Evolutionary conservation across 2,113 vertebrate species (phyloP).

Genomic region (Podarcis cretensis): DNA sequence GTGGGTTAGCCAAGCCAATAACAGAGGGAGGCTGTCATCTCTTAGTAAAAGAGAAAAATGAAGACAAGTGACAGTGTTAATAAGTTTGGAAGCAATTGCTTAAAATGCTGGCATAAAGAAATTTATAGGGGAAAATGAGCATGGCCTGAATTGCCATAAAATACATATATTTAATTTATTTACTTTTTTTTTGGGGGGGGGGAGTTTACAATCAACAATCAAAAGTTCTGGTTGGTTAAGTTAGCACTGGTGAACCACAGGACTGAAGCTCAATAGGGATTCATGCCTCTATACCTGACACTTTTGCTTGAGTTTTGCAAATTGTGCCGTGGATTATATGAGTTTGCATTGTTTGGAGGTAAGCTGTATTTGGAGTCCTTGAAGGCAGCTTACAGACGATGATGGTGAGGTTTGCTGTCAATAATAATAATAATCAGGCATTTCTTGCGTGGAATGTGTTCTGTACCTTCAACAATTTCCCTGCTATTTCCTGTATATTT

Average conservation of each 20-base stretch:
- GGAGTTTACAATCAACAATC: background rate
- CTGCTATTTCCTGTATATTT: background rate
- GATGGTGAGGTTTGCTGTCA: background rate
- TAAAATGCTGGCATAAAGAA: background rate
- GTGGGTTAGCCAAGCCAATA: slow-evolving; percentile 1
- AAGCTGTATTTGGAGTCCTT: no score
- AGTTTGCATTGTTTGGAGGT: no score
- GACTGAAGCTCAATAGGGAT: no score
- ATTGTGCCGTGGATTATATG: no score
- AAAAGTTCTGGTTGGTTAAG: background rate
- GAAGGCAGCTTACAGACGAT: no score
- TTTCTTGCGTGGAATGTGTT: background rate
- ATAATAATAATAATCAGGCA: background rate
- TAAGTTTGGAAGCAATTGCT: background rate
- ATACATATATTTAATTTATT: background rate
- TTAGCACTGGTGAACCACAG: no score
- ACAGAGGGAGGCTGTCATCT: background rate
- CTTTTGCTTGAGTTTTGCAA: no score
- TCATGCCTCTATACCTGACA: no score
- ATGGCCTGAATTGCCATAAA: background rate
- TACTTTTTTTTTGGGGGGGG: no score
- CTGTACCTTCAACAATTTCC: background rate
- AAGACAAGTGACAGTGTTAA: background rate
- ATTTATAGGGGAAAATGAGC: background rate
- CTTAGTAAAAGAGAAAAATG: background rate